Evolutionary conservation across 2,113 vertebrate species (phyloP).

Genomic region (Equus quagga): DNA sequence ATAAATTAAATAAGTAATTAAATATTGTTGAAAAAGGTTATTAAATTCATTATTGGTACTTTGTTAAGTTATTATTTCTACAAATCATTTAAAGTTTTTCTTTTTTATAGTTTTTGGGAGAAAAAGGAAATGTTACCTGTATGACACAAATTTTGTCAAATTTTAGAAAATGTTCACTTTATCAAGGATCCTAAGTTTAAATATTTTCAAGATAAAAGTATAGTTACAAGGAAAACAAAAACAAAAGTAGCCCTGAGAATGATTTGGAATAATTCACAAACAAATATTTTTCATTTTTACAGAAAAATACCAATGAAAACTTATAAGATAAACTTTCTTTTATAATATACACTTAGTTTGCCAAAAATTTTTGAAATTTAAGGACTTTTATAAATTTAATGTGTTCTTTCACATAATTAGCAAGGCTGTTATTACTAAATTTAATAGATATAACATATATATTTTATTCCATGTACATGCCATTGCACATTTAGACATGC

Average conservation of each 20-base stretch:
- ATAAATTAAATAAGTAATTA: not conserved
- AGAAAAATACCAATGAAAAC: not conserved
- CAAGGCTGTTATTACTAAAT: not conserved
- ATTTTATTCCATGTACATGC: not conserved
- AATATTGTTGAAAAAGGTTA: not conserved
- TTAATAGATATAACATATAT: not conserved
- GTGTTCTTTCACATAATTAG: not conserved
- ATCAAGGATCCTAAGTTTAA: not conserved
- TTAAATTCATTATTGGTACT: not conserved
- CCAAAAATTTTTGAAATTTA: not conserved
- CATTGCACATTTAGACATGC: not conserved
- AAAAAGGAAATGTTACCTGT: not conserved
- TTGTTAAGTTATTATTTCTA: not conserved
- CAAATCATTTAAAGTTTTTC: not conserved
- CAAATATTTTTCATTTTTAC: not conserved
- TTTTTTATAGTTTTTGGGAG: not conserved
- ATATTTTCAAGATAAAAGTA: not conserved
- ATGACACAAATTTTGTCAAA: not conserved
- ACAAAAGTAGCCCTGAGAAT: not conserved
- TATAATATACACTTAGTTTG: not conserved
- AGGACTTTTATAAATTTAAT: not conserved
- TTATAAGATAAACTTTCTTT: not conserved
- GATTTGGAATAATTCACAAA: not conserved
- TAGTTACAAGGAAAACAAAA: not conserved
- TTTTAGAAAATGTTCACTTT: not conserved